Percentiles rank a stretch among this genome's conserved stretches.
These are phyloP conservation scores for Xenentodon cancila DNA, from an alignment of 2,797 vertebrate genomes.

Conservation along the genomic window DNA sequence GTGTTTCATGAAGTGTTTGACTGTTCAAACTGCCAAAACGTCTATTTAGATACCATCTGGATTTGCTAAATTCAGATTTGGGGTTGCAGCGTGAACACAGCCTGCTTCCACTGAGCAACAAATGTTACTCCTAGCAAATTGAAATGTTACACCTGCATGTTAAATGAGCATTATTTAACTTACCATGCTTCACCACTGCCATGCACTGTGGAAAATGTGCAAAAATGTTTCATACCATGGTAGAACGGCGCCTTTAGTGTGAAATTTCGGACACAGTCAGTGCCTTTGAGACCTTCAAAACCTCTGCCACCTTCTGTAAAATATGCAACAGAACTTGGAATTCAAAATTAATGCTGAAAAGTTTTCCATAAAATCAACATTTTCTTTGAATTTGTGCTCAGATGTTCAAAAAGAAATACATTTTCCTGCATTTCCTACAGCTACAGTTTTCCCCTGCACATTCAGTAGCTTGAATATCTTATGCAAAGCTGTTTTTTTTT, in stretches of 20 bases:
- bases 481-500: neutral
- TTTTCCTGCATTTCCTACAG: neutral
- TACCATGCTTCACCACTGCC: too few relatives aligned
- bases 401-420: conserved; percentile 6
- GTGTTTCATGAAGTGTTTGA: too few relatives aligned
- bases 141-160: too few relatives aligned
- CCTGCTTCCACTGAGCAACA: too few relatives aligned
- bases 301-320: neutral
- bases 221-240: neutral
- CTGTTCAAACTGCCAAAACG: too few relatives aligned
- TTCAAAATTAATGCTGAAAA: conserved; percentile 7
- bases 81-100: too few relatives aligned
- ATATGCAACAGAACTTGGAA: neutral
- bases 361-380: conserved; percentile 10
- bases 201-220: too few relatives aligned
- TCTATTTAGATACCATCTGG: too few relatives aligned
- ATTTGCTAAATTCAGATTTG: too few relatives aligned
- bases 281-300: neutral
- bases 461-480: conserved; percentile 9
- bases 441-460: neutral
- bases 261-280: conserved; percentile 7
- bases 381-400: conserved; percentile 24
- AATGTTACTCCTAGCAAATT: too few relatives aligned
- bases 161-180: too few relatives aligned
- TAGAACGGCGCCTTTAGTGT: neutral